phyloP scores from a whole-genome alignment of 2,113 vertebrate genomes.

The Gnathonemus echidnorhynchus region DNA sequence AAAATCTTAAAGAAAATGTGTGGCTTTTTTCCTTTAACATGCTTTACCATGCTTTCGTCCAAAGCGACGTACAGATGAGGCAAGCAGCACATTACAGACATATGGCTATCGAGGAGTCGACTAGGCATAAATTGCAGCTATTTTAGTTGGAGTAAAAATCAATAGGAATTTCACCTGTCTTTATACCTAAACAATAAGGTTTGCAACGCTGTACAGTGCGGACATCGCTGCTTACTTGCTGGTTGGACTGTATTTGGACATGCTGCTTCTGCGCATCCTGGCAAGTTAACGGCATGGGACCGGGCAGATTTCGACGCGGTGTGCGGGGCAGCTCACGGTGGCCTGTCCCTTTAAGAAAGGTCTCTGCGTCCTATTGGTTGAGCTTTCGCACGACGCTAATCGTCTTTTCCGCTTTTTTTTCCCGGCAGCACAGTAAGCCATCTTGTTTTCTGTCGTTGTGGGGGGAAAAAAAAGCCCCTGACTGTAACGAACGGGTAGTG shows the following conservation, averaged over 20 bases:
- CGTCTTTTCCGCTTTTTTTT: conserved; percentile 26
- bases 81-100: background rate
- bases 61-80: background rate
- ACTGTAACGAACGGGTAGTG: background rate
- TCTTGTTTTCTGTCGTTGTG: conserved; percentile 53
- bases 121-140: background rate
- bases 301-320: background rate
- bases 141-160: background rate
- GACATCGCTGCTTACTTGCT: background rate
- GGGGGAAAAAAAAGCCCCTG: background rate
- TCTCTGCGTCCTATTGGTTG: background rate
- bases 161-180: background rate
- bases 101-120: background rate
- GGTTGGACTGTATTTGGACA: background rate
- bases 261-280: background rate
- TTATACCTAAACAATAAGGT: background rate
- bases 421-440: conserved; percentile 47
- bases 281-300: background rate
- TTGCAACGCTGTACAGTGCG: background rate
- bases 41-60: background rate
- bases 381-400: background rate
- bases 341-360: background rate
- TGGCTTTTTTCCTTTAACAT: background rate
- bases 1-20: background rate
- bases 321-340: background rate